Conservation (phyloP, 2,888 invertebrate genomes). For the Phania funesta region DNA sequence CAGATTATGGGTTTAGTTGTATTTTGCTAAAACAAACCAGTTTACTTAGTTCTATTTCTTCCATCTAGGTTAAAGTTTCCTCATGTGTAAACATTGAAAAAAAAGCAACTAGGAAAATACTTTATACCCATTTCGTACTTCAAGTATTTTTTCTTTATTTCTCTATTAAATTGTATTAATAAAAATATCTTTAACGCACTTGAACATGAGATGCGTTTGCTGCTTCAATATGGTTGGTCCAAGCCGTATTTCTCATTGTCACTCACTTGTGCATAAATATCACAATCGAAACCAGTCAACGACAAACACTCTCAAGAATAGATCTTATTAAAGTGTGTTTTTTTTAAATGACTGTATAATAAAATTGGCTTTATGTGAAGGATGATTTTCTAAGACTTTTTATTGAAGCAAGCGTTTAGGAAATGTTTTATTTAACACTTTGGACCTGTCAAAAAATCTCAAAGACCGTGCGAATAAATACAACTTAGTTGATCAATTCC, state of each 20-base stretch:
- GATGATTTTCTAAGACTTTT: too few species aligned
- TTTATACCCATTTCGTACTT: constrained; percentile 7
- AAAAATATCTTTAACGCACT: constrained; percentile 40
- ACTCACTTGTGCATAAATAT: constrained; percentile 11
- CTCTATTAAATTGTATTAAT: constrained; percentile 5
- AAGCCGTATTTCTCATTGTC: too few species aligned
- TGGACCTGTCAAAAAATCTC: too few species aligned
- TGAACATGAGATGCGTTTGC: constrained; percentile 51
- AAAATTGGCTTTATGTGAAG: too few species aligned
- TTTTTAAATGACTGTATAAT: too few species aligned
- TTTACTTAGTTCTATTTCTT: constrained; percentile 2
- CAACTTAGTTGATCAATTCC: too few species aligned
- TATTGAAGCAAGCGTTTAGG: too few species aligned
- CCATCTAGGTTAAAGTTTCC: constrained; percentile 28
- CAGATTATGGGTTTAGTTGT: too few species aligned
- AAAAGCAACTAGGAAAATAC: not conserved
- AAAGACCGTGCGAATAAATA: too few species aligned
- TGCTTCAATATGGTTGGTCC: constrained; percentile 67
- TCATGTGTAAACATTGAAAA: constrained; percentile 21
- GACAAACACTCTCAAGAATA: not conserved
- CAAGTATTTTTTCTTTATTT: constrained; percentile 25
- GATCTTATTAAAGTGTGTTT: too few species aligned
- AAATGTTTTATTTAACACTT: too few species aligned
- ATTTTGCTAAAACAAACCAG: constrained; percentile 12
- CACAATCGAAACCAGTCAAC: constrained; percentile 31